A percentile compares a stretch with the other conserved stretches of the same genome.
These are phyloP conservation scores for Miichthys miiuy DNA, from an alignment of 2,797 vertebrate species.

Conservation along the genomic window DNA sequence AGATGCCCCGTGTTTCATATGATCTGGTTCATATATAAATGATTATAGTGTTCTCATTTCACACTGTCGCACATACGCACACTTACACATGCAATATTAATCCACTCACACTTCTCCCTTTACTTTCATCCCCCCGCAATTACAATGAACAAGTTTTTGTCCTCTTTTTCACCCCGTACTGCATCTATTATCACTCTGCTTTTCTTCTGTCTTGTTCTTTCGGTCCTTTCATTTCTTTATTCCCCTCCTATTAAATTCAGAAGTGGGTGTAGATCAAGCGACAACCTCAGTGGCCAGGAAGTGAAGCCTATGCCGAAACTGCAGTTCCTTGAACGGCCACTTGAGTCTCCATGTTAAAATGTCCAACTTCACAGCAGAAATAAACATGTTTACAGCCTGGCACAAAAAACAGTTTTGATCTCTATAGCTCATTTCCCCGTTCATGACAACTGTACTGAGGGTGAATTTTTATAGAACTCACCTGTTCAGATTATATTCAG, in stretches of 20 bases:
- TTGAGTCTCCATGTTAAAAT: too few relatives aligned
- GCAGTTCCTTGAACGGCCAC: too few relatives aligned
- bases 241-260: conserved; percentile 28
- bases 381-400: too few relatives aligned
- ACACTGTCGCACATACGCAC: conserved; percentile 3
- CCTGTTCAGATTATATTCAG: too few relatives aligned
- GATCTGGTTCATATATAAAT: conserved; percentile 34
- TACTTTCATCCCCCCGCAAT: conserved; percentile 70
- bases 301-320: too few relatives aligned
- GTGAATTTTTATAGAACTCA: too few relatives aligned
- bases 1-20: conserved; percentile 20
- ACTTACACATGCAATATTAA: conserved; percentile 30
- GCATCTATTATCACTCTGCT: conserved; percentile 52
- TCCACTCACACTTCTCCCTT: conserved; percentile 28
- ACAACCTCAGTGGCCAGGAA: too few relatives aligned
- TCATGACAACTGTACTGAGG: too few relatives aligned
- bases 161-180: conserved; percentile 64
- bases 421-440: too few relatives aligned
- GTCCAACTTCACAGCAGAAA: too few relatives aligned
- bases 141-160: conserved; percentile 63
- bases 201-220: conserved; percentile 29
- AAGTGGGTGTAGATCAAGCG: too few relatives aligned
- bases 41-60: conserved; percentile 25
- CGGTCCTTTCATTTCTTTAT: conserved; percentile 8
- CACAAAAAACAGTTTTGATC: too few relatives aligned